These are phyloP conservation scores for Cuculus canorus DNA, from an alignment of 2,797 vertebrate genomes.

Conservation along the genomic window DNA sequence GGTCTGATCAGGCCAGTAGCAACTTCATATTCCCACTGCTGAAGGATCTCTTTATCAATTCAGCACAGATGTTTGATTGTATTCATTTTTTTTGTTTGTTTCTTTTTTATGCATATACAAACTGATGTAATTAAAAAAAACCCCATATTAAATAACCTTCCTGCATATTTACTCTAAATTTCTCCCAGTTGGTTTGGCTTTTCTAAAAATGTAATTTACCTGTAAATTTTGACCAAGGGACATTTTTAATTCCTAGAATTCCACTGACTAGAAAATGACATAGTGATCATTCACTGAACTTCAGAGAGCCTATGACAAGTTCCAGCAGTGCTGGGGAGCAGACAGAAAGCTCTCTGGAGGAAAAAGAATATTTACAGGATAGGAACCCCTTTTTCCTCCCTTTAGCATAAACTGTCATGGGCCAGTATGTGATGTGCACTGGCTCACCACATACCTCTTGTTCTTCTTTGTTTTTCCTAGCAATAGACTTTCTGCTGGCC, in stretches of 20 bases:
- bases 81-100: background rate
- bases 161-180: background rate
- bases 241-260: background rate
- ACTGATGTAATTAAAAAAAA: background rate
- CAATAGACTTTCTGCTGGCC: background rate
- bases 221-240: background rate
- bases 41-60: slow-evolving; percentile 3
- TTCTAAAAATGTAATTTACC: slow-evolving; percentile 22
- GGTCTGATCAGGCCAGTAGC: background rate
- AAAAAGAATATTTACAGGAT: background rate
- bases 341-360: background rate
- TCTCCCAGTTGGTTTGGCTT: background rate
- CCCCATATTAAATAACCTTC: background rate
- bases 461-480: slow-evolving; percentile 15
- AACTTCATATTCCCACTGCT: background rate
- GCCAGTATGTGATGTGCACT: background rate
- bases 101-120: background rate
- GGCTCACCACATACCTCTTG: background rate
- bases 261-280: background rate
- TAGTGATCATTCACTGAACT: background rate
- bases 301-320: background rate
- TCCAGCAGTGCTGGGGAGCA: background rate
- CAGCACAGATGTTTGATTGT: slow-evolving; percentile 5
- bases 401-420: background rate
- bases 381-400: background rate